Evolutionary conservation across 1,140 invertebrate species (phyloP).

Genomic region (Papilio dardanus): DNA sequence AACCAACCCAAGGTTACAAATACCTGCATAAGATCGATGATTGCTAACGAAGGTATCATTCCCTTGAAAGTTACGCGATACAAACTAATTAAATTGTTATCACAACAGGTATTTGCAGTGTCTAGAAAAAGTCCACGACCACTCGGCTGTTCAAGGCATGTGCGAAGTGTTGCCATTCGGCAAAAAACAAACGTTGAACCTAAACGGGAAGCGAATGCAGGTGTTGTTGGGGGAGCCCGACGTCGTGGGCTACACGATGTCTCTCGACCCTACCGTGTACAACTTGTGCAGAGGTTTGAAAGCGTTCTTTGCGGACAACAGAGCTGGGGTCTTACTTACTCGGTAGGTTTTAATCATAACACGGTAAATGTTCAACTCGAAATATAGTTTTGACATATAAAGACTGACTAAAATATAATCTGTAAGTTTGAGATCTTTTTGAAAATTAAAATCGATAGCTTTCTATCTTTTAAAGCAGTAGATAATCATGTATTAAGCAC

Average conservation of each 20-base stretch:
- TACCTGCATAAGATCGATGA: background rate
- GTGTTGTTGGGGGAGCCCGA: constrained; percentile 72
- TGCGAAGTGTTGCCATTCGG: constrained; percentile 76
- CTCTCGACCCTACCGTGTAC: constrained; percentile 78
- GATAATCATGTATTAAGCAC: too few species aligned
- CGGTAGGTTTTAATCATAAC: constrained; percentile 49
- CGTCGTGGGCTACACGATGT: constrained; percentile 76
- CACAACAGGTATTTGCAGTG: constrained; percentile 69
- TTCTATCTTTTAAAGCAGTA: too few species aligned
- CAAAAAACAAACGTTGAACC: constrained; percentile 70
- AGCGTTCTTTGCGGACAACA: constrained; percentile 80
- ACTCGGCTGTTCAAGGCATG: constrained; percentile 71
- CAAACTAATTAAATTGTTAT: background rate
- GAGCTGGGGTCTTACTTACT: constrained; percentile 77
- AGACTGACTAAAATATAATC: too few species aligned
- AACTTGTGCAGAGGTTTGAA: constrained; percentile 81
- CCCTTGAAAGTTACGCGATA: background rate
- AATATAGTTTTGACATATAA: too few species aligned
- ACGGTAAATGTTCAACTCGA: too few species aligned
- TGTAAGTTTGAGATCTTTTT: too few species aligned
- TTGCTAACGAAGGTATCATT: background rate
- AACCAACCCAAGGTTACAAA: background rate
- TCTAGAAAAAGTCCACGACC: constrained; percentile 74
- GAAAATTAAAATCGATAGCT: too few species aligned
- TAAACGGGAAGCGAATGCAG: constrained; percentile 75